Evolutionary conservation across 2,888 invertebrate genomes (phyloP).

Genomic region (Eledone cirrhosa): DNA sequence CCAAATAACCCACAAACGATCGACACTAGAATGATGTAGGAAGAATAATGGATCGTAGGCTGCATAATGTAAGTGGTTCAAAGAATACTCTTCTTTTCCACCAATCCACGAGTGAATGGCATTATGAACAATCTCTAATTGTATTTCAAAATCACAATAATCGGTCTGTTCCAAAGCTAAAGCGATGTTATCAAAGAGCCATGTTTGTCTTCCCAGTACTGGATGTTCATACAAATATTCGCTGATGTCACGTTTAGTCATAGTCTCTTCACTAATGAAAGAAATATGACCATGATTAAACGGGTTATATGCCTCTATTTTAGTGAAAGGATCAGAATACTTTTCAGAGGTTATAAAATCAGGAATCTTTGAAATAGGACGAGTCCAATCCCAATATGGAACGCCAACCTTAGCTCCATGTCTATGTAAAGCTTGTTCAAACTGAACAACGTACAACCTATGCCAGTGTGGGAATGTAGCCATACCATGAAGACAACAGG

Average conservation of each 20-base stretch:
- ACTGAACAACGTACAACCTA: too few species aligned
- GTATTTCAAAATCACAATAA: conserved; percentile 36
- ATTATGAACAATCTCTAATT: conserved; percentile 34
- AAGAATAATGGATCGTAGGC: conserved; percentile 42
- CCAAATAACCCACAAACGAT: conserved; percentile 36
- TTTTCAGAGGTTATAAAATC: conserved; percentile 32
- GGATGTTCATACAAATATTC: conserved; percentile 30
- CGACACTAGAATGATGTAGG: conserved; percentile 38
- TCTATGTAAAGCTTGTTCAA: too few species aligned
- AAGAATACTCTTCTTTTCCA: conserved; percentile 30
- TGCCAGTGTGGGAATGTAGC: conserved; percentile 45
- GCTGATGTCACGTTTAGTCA: conserved; percentile 31
- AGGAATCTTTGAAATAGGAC: conserved; percentile 33
- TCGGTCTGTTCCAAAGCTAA: too few species aligned
- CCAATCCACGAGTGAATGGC: conserved; percentile 33
- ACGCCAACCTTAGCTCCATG: too few species aligned
- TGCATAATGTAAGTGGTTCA: conserved; percentile 32
- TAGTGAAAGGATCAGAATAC: conserved; percentile 35
- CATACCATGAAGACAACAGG: conserved; percentile 44
- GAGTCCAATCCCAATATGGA: conserved; percentile 44
- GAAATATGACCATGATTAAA: conserved; percentile 35
- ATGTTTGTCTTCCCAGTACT: conserved; percentile 12
- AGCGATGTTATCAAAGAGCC: conserved; percentile 31
- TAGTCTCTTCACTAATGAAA: conserved; percentile 28
- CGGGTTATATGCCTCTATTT: conserved; percentile 33